Percentiles rank a stretch among this genome's conserved stretches.
Conservation (phyloP, 2,113 vertebrate genomes). For the Furnarius figulus region DNA sequence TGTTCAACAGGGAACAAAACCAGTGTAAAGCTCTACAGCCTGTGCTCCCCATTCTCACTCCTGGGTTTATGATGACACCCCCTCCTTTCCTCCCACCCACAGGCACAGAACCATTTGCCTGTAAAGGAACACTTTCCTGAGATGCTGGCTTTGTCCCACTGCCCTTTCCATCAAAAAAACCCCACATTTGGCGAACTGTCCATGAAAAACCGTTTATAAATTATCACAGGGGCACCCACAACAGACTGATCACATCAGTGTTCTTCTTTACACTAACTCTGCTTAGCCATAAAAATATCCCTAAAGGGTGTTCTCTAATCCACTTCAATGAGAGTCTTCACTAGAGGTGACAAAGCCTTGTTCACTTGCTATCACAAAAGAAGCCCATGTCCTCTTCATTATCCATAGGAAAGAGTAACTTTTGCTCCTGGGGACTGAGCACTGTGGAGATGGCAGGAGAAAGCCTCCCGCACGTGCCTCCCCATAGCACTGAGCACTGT, state of each 20-base stretch:
- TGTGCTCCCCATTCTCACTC: not conserved
- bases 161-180: not conserved
- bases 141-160: not conserved
- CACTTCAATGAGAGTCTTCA: not conserved
- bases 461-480: not conserved
- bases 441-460: not conserved
- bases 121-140: not conserved
- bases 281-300: not conserved
- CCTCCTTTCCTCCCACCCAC: not conserved
- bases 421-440: not conserved
- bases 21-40: not conserved
- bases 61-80: not conserved
- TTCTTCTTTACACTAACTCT: not conserved
- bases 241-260: not conserved
- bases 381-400: not conserved
- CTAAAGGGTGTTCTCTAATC: not conserved
- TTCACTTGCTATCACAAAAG: not conserved
- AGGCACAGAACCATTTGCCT: not conserved
- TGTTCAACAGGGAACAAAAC: not conserved
- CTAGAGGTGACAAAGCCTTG: not conserved
- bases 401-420: not conserved
- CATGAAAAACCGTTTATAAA: not conserved
- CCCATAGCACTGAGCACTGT: accelerated
- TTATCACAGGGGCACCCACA: not conserved
- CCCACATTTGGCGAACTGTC: not conserved